phyloP scores from a whole-genome alignment of 2,797 vertebrate species.

The Rhynchonycteris naso region DNA sequence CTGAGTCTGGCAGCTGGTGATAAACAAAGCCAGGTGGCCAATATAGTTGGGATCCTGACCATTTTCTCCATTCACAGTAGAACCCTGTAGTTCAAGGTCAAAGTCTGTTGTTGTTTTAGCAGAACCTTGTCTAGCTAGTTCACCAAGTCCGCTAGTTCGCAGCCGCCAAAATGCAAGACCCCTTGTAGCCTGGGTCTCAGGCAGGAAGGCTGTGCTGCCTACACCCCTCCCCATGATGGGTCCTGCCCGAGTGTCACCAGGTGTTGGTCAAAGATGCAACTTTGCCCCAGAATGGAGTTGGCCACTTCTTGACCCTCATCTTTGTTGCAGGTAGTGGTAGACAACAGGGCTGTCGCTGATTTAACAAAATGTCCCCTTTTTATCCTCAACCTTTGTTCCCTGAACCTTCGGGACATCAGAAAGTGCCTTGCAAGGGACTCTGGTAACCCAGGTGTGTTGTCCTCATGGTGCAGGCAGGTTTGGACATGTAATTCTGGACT shows the following conservation, averaged over 20 bases:
- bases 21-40: slow-evolving; percentile 61
- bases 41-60: slow-evolving; percentile 47
- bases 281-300: neutral
- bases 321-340: neutral
- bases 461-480: neutral
- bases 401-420: neutral
- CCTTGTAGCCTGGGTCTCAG: neutral
- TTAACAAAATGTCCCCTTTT: neutral
- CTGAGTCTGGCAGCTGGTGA: neutral
- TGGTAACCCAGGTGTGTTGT: neutral
- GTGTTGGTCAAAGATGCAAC: neutral
- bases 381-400: neutral
- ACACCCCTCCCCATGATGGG: neutral
- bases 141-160: neutral
- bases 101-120: slow-evolving; percentile 30
- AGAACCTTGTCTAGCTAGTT: slow-evolving; percentile 11
- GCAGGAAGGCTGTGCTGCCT: neutral
- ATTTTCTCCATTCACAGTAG: slow-evolving; percentile 30
- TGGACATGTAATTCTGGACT: neutral
- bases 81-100: slow-evolving; percentile 63
- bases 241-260: neutral
- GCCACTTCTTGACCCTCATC: neutral
- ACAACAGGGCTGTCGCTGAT: neutral
- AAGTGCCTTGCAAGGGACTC: neutral
- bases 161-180: slow-evolving; percentile 41